Base-by-base conservation (phyloP, 64 coral and sea anemone genomes). In the Acropora tenuis region DNA sequence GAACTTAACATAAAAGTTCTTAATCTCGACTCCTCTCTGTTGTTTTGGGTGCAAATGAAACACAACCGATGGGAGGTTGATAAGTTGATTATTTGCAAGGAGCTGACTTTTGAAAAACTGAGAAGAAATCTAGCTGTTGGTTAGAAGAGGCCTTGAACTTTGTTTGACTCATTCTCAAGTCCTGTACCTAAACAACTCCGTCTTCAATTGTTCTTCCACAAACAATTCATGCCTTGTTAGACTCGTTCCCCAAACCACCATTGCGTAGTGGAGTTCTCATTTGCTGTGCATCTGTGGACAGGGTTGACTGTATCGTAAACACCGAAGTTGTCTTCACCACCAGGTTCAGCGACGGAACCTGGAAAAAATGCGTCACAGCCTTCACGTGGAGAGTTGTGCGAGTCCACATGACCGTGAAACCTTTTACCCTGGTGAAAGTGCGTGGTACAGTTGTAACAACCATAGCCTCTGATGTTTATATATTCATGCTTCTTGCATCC, bases 281-380 rank as follows among this genome's bases (percentile, higher is more conserved):
- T 80, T 43, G 94, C 79, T 16, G 84, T 43, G 76, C 94, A 95
- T 48, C 84, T 85, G 49, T 92, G 89, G 2, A 73, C 3, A 15
- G 57, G 78, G 49, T 95, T 95, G 2, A 66, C 16, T 59, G 12
- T 1, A 0, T 5, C 11, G 48, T 88, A 95, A 44, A 0, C 13
- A 50, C 94, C 94, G 82, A 95, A 95, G 76, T 95, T 71, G 30
- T 95, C 78, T 52, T 90, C 50, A 1, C 52, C 47, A n/a, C 15
- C 58, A 5, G 57, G 47, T n/a, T 40, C n/a, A 0, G 1, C 0
- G 16, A 80, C 7, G 3, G 84, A 68, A 41, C 68, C 89, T 82
- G 13, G 48, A 1, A 72, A 30, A 5, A n/a, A 78, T 41, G 78
- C 72, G 8, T 50, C 13, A 88, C 94, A 95, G 13, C 48, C 78